Percentiles rank a stretch among this genome's conserved stretches.
phyloP scores from a whole-genome alignment of 2,797 vertebrate species.

The Poeciliopsis turneri region DNA sequence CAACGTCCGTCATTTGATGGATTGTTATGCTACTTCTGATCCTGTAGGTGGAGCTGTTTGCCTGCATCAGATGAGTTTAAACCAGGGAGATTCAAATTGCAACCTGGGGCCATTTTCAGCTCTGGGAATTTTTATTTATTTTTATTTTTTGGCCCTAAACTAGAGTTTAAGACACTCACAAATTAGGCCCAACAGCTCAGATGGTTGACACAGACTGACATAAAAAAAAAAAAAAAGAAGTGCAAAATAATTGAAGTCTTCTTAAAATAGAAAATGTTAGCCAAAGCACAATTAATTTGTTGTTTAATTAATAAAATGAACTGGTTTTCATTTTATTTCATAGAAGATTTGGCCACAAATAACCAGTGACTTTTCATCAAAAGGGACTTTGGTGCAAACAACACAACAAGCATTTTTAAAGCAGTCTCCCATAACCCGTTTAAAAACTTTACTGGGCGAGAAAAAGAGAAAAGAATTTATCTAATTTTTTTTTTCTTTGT shows the following conservation, averaged over 20 bases:
- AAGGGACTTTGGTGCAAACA: not conserved
- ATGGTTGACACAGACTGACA: not conserved
- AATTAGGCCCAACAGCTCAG: not conserved
- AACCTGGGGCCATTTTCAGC: not conserved
- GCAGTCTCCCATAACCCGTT: not conserved
- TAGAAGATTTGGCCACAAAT: not conserved
- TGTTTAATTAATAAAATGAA: not conserved
- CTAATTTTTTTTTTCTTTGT: not conserved
- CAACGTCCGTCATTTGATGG: not conserved
- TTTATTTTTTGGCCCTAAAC: not conserved
- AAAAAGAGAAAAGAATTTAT: not conserved
- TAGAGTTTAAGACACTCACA: not conserved
- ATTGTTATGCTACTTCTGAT: not conserved
- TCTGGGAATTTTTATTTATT: not conserved
- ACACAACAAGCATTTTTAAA: not conserved
- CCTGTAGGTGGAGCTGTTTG: not conserved
- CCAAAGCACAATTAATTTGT: not conserved
- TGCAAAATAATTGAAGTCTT: not conserved
- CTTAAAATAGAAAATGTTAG: not conserved
- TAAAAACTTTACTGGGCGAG: not conserved
- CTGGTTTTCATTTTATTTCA: not conserved
- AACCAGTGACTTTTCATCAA: not conserved
- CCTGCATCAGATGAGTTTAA: not conserved
- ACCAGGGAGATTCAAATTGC: not conserved
- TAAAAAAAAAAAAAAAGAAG: not conserved